Base-by-base conservation (phyloP, 2,113 vertebrate species). In the Ciconia stormi region DNA sequence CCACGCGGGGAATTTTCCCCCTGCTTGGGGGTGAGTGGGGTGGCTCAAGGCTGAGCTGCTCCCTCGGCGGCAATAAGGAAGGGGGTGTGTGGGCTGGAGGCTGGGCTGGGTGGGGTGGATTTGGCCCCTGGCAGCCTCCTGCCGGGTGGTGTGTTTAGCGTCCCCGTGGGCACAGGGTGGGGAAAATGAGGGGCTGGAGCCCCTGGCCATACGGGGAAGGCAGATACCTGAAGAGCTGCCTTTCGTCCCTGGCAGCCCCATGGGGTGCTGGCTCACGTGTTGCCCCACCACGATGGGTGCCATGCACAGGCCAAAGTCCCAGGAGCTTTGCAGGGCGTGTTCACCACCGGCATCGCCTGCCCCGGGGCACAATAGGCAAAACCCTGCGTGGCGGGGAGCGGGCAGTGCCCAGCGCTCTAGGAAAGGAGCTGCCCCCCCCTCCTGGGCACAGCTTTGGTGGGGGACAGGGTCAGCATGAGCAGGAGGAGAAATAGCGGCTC, bases 251-350 rank as follows among this genome's bases (percentile, higher is more conserved):
- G 15, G 40, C 26, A 67, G 47, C 42, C 34, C 36, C 44, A 2
- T 3, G 20, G 55, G 34, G 49, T 36, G 50, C 25, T 63, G 77
- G 23, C 16, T 56, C 32, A 14, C 0, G 5, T 14, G 32, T 20
- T 36, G n/a, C 40, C 34, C 29, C 4, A 1, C 22, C 26, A 16
- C 0, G 4, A 34, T 7, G 32, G 53, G 46, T 87, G 44, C 53
- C 0, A 0, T 0, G 0, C 18, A 27, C 0, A 6, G 36, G 32
- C 5, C n/a, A 11, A 19, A 46, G 20, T 49, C 61, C 66, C 52
- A 30, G 16, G 53, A 18, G 46, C 16, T 20, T 42, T 7, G 2
- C 16, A 38, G 50, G 46, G 36, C 1, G 5, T 0, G 0, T 66
- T 80, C 1, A 1, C 27, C 56, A 59, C 7, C 4, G 0, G 65